phyloP scores from a whole-genome alignment of 1,140 invertebrate species.

The Notospermus geniculatus region DNA sequence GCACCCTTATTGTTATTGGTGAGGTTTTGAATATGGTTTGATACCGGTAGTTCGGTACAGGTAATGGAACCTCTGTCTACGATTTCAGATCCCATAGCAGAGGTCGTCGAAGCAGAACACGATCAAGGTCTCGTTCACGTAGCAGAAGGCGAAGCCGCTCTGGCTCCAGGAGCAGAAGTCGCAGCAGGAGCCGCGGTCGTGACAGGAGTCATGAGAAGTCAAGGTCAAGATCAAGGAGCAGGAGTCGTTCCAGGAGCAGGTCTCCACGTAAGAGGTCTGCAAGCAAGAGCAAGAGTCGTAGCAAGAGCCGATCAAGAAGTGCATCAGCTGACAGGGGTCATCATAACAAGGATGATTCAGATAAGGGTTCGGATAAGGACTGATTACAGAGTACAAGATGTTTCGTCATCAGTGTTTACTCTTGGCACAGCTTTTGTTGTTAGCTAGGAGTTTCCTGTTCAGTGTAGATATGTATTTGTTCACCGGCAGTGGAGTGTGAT shows the following conservation, averaged over 20 bases:
- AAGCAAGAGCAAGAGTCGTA: background rate
- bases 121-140: background rate
- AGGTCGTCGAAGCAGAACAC: constrained; percentile 56
- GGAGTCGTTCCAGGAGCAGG: constrained; percentile 29
- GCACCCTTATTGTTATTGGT: no score
- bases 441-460: no score
- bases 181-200: constrained; percentile 12
- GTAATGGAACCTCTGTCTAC: no score
- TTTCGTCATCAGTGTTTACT: no score
- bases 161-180: constrained; percentile 6
- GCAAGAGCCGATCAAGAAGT: background rate
- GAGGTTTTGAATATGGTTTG: no score
- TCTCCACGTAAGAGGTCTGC: no score
- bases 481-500: no score
- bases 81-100: constrained; percentile 61
- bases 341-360: constrained; percentile 3
- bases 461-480: no score
- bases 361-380: background rate
- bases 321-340: background rate
- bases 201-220: constrained; percentile 4
- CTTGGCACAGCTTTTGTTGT: no score
- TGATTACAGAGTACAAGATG: no score
- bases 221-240: constrained; percentile 47
- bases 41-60: no score
- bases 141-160: constrained; percentile 10